These are phyloP conservation scores for Drosophila ambigua DNA, from an alignment of 1,140 invertebrate genomes.

Conservation along the genomic window DNA sequence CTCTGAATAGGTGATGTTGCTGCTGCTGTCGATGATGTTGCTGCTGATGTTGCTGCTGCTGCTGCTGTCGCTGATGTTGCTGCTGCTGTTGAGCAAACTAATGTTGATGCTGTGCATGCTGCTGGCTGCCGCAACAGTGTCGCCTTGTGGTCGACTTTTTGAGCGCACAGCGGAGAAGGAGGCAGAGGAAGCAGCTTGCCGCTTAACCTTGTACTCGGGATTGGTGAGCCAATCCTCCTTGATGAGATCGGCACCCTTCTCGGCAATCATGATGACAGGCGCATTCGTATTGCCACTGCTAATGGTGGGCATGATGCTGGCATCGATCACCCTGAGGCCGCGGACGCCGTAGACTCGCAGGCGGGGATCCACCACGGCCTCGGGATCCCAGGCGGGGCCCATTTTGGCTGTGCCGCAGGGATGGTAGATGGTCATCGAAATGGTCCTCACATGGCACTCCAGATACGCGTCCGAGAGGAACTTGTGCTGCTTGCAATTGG, in stretches of 20 bases:
- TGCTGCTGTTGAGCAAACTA: conserved; percentile 8
- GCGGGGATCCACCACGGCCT: conserved; percentile 92
- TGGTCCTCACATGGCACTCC: conserved; percentile 93
- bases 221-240: conserved; percentile 89
- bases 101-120: not conserved
- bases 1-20: conserved; percentile 15
- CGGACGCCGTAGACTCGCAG: conserved; percentile 90
- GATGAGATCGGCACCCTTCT: conserved; percentile 93
- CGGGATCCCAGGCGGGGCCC: conserved; percentile 90
- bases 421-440: conserved; percentile 94
- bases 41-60: conserved; percentile 13
- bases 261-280: conserved; percentile 93
- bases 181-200: conserved; percentile 17
- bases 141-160: not conserved
- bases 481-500: conserved; percentile 90
- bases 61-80: conserved; percentile 11
- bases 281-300: conserved; percentile 93
- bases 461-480: conserved; percentile 92
- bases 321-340: conserved; percentile 93
- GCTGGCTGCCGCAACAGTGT: conserved; percentile 45
- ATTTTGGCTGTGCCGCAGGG: conserved; percentile 92
- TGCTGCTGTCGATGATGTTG: conserved; percentile 17
- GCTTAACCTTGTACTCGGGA: conserved; percentile 77
- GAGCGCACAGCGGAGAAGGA: not conserved
- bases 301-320: conserved; percentile 95